phyloP scores from a whole-genome alignment of 92 coral and sea anemone genomes.

The Desmophyllum pertusum region DNA sequence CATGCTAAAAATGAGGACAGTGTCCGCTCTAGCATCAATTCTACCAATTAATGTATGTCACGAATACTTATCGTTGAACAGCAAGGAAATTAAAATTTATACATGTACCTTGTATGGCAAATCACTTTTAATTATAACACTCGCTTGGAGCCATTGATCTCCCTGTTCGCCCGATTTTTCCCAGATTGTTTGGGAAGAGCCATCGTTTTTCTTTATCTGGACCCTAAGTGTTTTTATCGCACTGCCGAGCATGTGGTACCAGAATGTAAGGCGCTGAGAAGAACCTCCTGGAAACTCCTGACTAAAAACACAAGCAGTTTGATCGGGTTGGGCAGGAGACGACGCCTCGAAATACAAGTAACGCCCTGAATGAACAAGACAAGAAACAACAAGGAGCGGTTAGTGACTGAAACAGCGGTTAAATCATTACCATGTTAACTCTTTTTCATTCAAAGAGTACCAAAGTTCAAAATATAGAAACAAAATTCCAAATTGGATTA shows the following conservation, averaged over 20 bases:
- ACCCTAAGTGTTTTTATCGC: conserved; percentile 67
- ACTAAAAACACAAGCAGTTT: conserved; percentile 71
- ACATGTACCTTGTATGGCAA: conserved; percentile 54
- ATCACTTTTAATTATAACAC: conserved; percentile 46
- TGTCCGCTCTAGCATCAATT: too few relatives aligned
- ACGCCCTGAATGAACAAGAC: conserved; percentile 34
- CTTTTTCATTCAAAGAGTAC: neutral
- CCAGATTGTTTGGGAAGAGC: conserved; percentile 54
- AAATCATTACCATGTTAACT: neutral
- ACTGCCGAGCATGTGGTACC: conserved; percentile 87
- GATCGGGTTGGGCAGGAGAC: conserved; percentile 73
- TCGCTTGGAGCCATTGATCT: conserved; percentile 59
- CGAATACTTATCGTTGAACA: neutral
- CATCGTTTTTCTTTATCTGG: conserved; percentile 18
- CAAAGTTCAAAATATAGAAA: too few relatives aligned
- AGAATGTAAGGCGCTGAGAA: conserved; percentile 72
- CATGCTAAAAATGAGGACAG: too few relatives aligned
- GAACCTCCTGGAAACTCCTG: conserved; percentile 54
- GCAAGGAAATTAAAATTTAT: neutral
- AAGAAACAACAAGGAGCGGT: neutral
- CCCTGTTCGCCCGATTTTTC: conserved; percentile 74
- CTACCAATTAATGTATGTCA: too few relatives aligned
- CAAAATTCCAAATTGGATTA: too few relatives aligned
- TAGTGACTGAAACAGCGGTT: too few relatives aligned
- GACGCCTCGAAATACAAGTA: conserved; percentile 84